These are phyloP conservation scores for Penelope pileata DNA, from an alignment of 2,113 vertebrate genomes.

Conservation along the genomic window DNA sequence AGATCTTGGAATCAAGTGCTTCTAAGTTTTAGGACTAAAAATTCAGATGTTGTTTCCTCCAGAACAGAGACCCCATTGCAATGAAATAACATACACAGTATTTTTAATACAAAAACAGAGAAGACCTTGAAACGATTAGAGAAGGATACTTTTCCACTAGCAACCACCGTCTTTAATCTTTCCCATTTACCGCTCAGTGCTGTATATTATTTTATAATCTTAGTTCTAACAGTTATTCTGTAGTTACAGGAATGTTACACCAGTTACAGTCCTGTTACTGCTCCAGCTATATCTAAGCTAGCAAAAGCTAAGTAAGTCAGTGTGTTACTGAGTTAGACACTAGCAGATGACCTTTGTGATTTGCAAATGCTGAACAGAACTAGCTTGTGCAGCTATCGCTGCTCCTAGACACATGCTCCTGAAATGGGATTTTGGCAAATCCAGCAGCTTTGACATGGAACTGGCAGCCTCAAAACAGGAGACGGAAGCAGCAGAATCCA, in stretches of 20 bases:
- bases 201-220: neutral
- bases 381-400: neutral
- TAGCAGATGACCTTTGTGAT: neutral
- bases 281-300: neutral
- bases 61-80: neutral
- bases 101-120: neutral
- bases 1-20: neutral
- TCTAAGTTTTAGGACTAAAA: neutral
- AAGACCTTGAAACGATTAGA: neutral
- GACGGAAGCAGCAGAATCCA: neutral
- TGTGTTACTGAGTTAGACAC: neutral
- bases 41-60: neutral
- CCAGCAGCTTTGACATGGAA: neutral
- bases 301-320: neutral
- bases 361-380: neutral
- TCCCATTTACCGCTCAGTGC: neutral
- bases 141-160: neutral
- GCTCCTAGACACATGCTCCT: accelerated
- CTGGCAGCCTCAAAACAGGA: neutral
- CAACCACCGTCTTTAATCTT: neutral
- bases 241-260: neutral
- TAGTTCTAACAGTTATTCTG: neutral
- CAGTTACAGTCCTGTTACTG: neutral
- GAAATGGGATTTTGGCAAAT: neutral
- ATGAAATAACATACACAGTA: neutral